phyloP scores from a whole-genome alignment of 2,113 vertebrate species.

The Hippocampus abdominalis region DNA sequence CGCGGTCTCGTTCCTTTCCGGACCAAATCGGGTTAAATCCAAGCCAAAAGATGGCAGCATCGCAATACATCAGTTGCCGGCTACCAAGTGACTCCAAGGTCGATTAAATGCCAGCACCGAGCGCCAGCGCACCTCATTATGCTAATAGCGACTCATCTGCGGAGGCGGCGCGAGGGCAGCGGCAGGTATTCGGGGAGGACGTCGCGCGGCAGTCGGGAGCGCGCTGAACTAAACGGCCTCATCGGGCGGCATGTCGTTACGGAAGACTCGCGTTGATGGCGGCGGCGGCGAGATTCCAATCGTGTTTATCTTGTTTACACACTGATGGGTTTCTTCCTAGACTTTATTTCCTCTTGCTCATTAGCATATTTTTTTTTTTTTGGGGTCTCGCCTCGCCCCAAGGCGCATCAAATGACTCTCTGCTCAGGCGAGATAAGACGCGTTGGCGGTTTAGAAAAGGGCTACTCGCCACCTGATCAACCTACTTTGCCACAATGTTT shows the following conservation, averaged over 20 bases:
- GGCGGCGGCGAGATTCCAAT: conserved; percentile 45
- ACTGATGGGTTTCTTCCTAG: conserved; percentile 30
- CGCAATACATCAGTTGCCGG: conserved; percentile 64
- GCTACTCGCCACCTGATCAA: conserved; percentile 42
- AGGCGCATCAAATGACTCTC: conserved; percentile 40
- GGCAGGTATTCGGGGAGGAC: conserved; percentile 48
- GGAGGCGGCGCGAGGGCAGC: conserved; percentile 40
- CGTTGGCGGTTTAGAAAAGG: conserved; percentile 40
- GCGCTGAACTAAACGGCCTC: conserved; percentile 41
- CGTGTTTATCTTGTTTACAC: conserved; percentile 36
- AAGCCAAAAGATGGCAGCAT: conserved; percentile 50
- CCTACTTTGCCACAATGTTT: conserved; percentile 17
- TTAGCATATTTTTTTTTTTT: conserved; percentile 38
- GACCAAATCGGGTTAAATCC: conserved; percentile 31
- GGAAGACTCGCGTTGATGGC: conserved; percentile 36
- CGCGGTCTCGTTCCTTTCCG: conserved; percentile 28
- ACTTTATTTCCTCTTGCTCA: conserved; percentile 20
- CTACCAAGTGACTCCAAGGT: conserved; percentile 63
- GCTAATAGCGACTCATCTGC: conserved; percentile 70
- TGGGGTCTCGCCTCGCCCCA: conserved; percentile 23
- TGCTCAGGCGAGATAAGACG: conserved; percentile 48
- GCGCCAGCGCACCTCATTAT: conserved; percentile 66
- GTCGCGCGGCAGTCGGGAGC: conserved; percentile 23
- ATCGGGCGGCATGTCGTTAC: conserved; percentile 52
- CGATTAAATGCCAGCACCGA: conserved; percentile 70